Base-by-base conservation (phyloP, 2,888 invertebrate genomes). In the Polyommatus icarus region DNA sequence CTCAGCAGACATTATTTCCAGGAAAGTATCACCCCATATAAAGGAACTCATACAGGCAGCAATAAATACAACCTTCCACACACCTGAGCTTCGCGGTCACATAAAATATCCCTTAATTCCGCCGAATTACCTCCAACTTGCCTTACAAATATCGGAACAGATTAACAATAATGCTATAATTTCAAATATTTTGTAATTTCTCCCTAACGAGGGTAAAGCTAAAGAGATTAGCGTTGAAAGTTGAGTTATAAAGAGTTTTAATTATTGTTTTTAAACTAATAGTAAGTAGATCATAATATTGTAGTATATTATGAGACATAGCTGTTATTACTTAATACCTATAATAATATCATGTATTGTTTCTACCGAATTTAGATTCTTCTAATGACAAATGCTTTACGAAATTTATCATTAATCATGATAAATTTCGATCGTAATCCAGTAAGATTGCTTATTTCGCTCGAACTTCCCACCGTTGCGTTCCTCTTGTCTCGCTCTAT, bases 21-120 rank as follows among this genome's bases (percentile, higher is more conserved):
- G 20, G 5, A 67, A 67, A 67, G 67, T 67, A 32, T 67, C 67
- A 67, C 29, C 29, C 67, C 18, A 67, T 67, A 67, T 12, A 67
- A 67, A 67, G 67, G 15, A 29, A 67, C 67, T 67, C 67, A 67
- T 32, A 90, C 90, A 92, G 92, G 91, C 90, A 90, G 89, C 89
- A 87, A 92, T 92, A 92, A 92, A 92, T 92, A 89, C 88, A 86
- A 89, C 88, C 87, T 86, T 80, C 79, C 82, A 59, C 84, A 87
- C 92, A 92, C 92, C 93, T 92, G 92, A 84, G 88, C 84, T 82
- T 84, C 81, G 85, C 85, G 85, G 86, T 85, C 85, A 83, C 81
- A 82, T 85, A 87, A 90, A 89, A 90, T 90, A 85, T 82, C 86
- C 85, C 83, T 91, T 93, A 92, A 92, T 86, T 92, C 91, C 92